Evolutionary conservation across 2,113 vertebrate species (phyloP), one percentile per base, ranked within the genome.

Genomic region (Sapayoa aenigma): DNA sequence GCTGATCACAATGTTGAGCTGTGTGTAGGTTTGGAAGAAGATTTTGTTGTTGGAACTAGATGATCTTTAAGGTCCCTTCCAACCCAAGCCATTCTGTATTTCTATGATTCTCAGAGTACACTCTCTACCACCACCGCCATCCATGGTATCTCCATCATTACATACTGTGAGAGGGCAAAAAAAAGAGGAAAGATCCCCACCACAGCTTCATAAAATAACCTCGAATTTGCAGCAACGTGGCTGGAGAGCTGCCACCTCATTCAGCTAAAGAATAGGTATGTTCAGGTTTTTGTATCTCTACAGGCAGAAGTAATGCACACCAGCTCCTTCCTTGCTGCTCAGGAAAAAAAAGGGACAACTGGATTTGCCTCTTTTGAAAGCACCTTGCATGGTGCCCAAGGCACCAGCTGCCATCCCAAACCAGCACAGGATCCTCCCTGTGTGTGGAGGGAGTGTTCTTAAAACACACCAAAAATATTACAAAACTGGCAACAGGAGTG

Each of bases 401-500:
- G 1, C 47, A 66, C 5, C 80, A 93, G 52, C 84, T 87, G 71
- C 23, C 5, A 1, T 24, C 63, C 53, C 72, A 92, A 94, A 72
- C 13, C 67, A 80, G 31, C 67, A 39, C 14, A 80, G 33, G 75
- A 85, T 88, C 53, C 62, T 88, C 60, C 27, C 52, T 37, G 1
- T 33, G 31, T n/a, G 65, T 30, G 37, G 25, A 71, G 66, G 31
- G 77, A 39, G 33, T 50, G n/a, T 17, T 80, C 72, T 47, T 77
- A 65, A 77, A 73, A 50, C 28, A 90, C 19, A 75, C 12, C 2
- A n/a, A 74, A 84, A 74, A 50, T 39, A 9, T 5, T 5, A 6
- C 42, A 59, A 33, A 84, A 16, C 21, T 53, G 31, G n/a, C 7
- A 80, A 37, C 0, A 0, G 6, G 15, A 82, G 33, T 1, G 5